Percentiles rank a stretch among this genome's conserved stretches.
These are phyloP conservation scores for Ichneumoninae sp. DNA, from an alignment of 2,888 invertebrate genomes.

Conservation along the genomic window DNA sequence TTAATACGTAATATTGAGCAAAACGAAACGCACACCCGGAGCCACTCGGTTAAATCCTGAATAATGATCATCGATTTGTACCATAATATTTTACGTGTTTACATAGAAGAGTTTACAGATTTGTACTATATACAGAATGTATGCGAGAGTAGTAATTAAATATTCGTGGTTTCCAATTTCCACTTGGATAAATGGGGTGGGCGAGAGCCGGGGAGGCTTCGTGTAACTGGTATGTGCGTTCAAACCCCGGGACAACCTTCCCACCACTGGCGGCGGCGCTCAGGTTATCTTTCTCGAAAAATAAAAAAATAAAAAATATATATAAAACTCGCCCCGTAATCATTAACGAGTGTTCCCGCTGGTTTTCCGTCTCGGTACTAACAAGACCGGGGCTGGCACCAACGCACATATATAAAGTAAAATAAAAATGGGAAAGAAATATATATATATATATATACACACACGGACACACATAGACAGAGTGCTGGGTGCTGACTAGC, in stretches of 20 bases:
- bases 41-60: conserved; percentile 15
- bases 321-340: conserved; percentile 64
- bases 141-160: conserved; percentile 42
- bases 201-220: conserved; percentile 20
- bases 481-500: conserved; percentile 55
- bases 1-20: conserved; percentile 44
- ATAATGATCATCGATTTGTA: conserved; percentile 34
- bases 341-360: conserved; percentile 69
- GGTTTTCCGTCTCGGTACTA: conserved; percentile 67
- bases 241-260: conserved; percentile 42
- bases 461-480: conserved; percentile 8
- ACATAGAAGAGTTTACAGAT: conserved; percentile 3
- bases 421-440: not conserved
- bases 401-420: conserved; percentile 32
- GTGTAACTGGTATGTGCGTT: conserved; percentile 10
- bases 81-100: conserved; percentile 31
- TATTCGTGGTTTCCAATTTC: conserved; percentile 52
- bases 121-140: not conserved
- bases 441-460: not conserved
- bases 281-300: conserved; percentile 42
- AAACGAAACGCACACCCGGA: conserved; percentile 24
- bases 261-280: conserved; percentile 60
- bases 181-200: conserved; percentile 5
- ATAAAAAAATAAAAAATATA: conserved; percentile 35
- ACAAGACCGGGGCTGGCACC: conserved; percentile 61